Conservation (phyloP, 2,113 vertebrate species). For the Phrynosoma platyrhinos region DNA sequence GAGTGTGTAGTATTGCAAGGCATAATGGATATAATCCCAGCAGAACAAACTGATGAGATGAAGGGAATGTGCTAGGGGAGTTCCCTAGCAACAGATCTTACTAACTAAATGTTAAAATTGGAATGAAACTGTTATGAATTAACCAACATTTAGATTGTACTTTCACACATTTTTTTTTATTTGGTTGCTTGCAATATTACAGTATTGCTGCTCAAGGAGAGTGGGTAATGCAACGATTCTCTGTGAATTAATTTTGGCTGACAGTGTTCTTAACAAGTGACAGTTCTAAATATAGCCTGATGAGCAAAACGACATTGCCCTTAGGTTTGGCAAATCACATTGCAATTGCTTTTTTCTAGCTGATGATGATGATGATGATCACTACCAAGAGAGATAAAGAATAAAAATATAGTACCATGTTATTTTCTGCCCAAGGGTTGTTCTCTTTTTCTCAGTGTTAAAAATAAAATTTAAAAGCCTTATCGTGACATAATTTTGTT, state of each 20-base stretch:
- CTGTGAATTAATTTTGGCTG: constrained; percentile 72
- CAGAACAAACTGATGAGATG: constrained; percentile 21
- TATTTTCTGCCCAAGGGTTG: background rate
- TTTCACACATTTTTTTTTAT: constrained; percentile 53
- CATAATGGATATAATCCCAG: background rate
- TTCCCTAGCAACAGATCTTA: constrained; percentile 46
- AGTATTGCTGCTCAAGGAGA: constrained; percentile 50
- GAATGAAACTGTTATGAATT: constrained; percentile 48
- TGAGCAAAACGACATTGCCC: constrained; percentile 68
- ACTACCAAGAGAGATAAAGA: background rate
- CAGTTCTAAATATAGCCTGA: constrained; percentile 70
- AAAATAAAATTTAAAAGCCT: constrained; percentile 24
- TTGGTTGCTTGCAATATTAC: constrained; percentile 62
- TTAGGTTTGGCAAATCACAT: constrained; percentile 57
- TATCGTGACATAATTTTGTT: constrained; percentile 22
- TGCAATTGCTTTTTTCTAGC: constrained; percentile 35
- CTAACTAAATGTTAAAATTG: constrained; percentile 50
- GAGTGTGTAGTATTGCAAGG: background rate
- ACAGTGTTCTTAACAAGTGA: constrained; percentile 70
- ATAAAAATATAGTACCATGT: constrained; percentile 22
- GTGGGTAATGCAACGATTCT: constrained; percentile 59
- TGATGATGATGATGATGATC: background rate
- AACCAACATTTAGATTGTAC: constrained; percentile 55
- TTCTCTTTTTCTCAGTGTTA: background rate
- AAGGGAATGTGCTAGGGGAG: constrained; percentile 28